Evolutionary conservation across 1,140 invertebrate species (phyloP), one percentile per base, ranked within the genome.

Genomic region (Drosophila lini): DNA sequence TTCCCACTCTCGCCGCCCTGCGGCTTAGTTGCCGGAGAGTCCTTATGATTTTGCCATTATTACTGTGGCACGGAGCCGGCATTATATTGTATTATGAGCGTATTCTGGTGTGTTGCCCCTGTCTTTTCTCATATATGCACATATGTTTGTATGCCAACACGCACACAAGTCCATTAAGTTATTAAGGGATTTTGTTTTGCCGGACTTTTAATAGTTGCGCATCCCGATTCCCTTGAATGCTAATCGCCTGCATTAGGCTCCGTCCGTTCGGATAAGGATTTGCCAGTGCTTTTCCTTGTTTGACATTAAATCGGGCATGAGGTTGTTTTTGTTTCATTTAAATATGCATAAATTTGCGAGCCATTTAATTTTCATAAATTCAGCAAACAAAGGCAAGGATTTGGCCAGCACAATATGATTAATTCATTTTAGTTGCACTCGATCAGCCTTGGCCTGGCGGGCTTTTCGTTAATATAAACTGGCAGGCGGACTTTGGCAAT

Each of bases 121-220:
- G 25, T 38, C 56, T 15, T 60, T 16, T 22, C 22, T 9, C 19
- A 36, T 22, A 47, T 32, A 45, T 52, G 48, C 22, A 8, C 19
- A 36, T 22, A 47, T 32, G 50, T 52, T 45, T 69, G 75, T 80
- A 68, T 71, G 86, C 76, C 15, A 41, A 89, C 70, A 77, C 55
- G 56, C 78, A 84, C 58, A 73, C 81, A 80, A 81, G 78, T 85
- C 85, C 85, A 90, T 90, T 90, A 90, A 82, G 85, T 90, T 90
- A 90, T 90, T 90, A 90, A 90, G 81, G 81, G 85, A 90, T 85
- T 90, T 86, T 80, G 64, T 61, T 81, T 60, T 77, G 62, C 56
- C 45, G 52, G 61, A 69, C 78, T 80, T 78, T 78, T 74, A 80
- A 88, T 80, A 82, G 63, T 64, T 65, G 62, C 40, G 56, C 34